Conservation (phyloP, 1,140 invertebrate genomes). For the Papilio machaon region DNA sequence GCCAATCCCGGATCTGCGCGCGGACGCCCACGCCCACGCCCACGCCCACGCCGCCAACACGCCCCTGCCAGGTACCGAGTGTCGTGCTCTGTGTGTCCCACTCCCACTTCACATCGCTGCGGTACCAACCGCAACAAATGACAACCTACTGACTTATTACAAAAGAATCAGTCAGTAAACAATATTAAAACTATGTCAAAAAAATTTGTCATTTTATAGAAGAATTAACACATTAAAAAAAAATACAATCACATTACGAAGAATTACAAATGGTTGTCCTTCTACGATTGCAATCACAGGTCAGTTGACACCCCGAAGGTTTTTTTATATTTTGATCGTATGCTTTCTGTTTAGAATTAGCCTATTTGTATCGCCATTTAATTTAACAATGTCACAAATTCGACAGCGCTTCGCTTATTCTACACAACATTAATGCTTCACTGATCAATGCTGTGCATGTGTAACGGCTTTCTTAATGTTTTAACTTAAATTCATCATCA, state of each 20-base stretch:
- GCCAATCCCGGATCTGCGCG: conserved; percentile 93
- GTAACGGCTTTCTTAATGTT: conserved; percentile 42
- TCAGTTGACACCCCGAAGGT: not conserved
- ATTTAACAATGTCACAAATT: conserved; percentile 14
- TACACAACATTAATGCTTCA: conserved; percentile 32
- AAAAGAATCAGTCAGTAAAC: not conserved
- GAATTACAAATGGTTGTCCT: not conserved
- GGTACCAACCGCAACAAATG: not conserved
- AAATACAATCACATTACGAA: not conserved
- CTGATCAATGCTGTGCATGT: conserved; percentile 47
- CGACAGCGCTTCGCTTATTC: conserved; percentile 28
- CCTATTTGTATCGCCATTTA: not conserved
- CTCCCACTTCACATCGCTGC: not conserved
- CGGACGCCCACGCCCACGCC: conserved; percentile 83
- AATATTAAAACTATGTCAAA: too few species aligned
- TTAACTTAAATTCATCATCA: conserved; percentile 33
- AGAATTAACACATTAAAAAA: too few species aligned
- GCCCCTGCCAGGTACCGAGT: conserved; percentile 75
- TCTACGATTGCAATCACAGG: not conserved
- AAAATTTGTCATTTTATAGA: too few species aligned
- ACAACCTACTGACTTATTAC: conserved; percentile 1
- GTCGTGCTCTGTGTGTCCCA: conserved; percentile 21
- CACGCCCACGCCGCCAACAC: conserved; percentile 61
- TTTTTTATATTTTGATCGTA: not conserved
- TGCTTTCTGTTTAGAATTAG: conserved; percentile 11